Evolutionary conservation across 2,797 vertebrate species (phyloP).

Genomic region (Clamator glandarius): DNA sequence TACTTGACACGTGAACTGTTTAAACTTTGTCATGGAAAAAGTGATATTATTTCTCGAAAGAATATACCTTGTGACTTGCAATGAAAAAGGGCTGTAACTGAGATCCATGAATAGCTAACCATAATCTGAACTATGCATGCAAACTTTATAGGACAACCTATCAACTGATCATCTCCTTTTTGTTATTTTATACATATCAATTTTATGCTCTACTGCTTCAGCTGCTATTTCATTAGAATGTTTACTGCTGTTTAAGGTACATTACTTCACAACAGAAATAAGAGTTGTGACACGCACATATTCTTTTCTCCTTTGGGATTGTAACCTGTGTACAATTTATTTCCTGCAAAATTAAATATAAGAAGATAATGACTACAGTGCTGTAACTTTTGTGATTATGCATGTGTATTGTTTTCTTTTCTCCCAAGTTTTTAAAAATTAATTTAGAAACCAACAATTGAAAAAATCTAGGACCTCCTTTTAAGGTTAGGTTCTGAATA

Average conservation of each 20-base stretch:
- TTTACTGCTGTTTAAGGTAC: slow-evolving; percentile 60
- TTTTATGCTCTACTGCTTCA: slow-evolving; percentile 71
- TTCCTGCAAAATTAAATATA: slow-evolving; percentile 48
- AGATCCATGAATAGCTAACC: slow-evolving; percentile 45
- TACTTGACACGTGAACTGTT: slow-evolving; percentile 11
- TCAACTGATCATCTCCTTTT: slow-evolving; percentile 61
- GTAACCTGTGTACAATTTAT: slow-evolving; percentile 25
- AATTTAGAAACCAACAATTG: neutral
- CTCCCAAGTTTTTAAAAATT: neutral
- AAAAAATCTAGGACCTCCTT: neutral
- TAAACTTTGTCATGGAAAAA: slow-evolving; percentile 26
- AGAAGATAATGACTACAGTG: neutral
- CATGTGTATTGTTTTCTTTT: neutral
- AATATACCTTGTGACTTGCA: slow-evolving; percentile 48
- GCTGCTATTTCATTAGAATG: slow-evolving; percentile 57
- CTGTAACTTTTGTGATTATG: neutral
- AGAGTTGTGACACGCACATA: neutral
- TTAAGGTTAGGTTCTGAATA: neutral
- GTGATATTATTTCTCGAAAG: slow-evolving; percentile 38
- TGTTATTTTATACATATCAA: slow-evolving; percentile 69
- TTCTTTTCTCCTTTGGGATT: neutral
- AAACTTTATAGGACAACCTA: slow-evolving; percentile 63
- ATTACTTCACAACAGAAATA: slow-evolving; percentile 39
- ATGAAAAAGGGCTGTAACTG: slow-evolving; percentile 37
- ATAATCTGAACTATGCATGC: slow-evolving; percentile 65